Conservation (phyloP, 2,888 invertebrate genomes). For the Oscheius myriophilus region DNA sequence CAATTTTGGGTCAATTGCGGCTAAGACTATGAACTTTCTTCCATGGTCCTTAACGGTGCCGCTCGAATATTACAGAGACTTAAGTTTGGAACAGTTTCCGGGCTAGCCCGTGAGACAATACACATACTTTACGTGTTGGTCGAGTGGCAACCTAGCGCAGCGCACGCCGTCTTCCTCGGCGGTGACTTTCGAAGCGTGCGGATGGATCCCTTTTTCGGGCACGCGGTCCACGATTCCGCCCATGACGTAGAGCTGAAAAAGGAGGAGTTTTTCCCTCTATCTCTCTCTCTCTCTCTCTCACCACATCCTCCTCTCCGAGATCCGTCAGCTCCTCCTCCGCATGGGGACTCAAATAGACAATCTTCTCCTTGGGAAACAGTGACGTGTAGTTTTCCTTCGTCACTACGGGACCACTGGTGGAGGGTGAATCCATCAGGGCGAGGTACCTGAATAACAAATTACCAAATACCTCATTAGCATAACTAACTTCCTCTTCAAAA, state of each 20-base stretch:
- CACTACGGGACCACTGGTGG: slow-evolving; percentile 20
- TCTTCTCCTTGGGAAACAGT: slow-evolving; percentile 36
- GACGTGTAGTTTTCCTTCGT: slow-evolving; percentile 43
- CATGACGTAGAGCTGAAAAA: slow-evolving; percentile 54
- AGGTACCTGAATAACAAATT: too few relatives aligned
- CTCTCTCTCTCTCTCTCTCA: too few relatives aligned
- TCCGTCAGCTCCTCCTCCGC: slow-evolving; percentile 55
- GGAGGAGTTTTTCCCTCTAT: background rate
- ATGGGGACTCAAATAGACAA: slow-evolving; percentile 64
- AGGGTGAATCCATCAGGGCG: background rate
- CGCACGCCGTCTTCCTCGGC: slow-evolving; percentile 56
- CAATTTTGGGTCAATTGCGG: too few relatives aligned
- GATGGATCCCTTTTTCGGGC: slow-evolving; percentile 54
- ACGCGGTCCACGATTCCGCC: slow-evolving; percentile 69
- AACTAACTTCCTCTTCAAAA: background rate
- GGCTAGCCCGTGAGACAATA: too few relatives aligned
- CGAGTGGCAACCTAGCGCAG: slow-evolving; percentile 49
- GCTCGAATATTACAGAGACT: too few relatives aligned
- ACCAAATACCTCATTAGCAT: too few relatives aligned
- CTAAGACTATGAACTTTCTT: too few relatives aligned
- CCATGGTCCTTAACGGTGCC: too few relatives aligned
- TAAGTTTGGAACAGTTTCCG: too few relatives aligned
- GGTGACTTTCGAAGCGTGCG: slow-evolving; percentile 55
- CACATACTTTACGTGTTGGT: slow-evolving; percentile 33
- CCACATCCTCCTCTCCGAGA: slow-evolving; percentile 42